Conservation (phyloP, 2,888 invertebrate species). For the Mesoligia furuncula region DNA sequence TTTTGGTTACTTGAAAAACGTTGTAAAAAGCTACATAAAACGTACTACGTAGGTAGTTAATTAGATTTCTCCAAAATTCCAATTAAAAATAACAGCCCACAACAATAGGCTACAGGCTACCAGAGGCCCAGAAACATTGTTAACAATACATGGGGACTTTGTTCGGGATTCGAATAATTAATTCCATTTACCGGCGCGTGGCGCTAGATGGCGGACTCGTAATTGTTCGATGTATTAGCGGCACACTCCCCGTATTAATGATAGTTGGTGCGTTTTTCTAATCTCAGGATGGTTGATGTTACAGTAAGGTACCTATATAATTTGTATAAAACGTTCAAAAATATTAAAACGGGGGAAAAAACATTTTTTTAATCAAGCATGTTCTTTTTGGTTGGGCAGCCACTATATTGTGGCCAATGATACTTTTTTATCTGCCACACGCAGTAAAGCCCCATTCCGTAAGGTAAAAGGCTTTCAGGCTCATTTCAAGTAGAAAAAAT, state of each 20-base stretch:
- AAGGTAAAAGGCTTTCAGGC: neutral
- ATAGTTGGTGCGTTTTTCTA: slow-evolving; percentile 18
- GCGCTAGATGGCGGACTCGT: slow-evolving; percentile 66
- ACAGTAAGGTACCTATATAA: neutral
- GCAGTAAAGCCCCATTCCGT: neutral
- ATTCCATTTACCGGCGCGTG: slow-evolving; percentile 81
- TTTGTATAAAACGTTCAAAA: neutral
- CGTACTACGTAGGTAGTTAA: neutral
- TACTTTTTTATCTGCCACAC: neutral
- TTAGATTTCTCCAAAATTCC: slow-evolving; percentile 4
- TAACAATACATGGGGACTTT: slow-evolving; percentile 69
- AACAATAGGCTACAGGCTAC: slow-evolving; percentile 65
- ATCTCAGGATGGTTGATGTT: neutral
- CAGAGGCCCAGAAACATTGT: slow-evolving; percentile 70
- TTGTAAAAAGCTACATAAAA: neutral
- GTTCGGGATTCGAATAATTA: slow-evolving; percentile 77
- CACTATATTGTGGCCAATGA: neutral
- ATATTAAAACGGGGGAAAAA: neutral
- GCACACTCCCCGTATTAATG: slow-evolving; percentile 63
- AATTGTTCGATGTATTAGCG: slow-evolving; percentile 65
- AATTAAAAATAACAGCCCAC: slow-evolving; percentile 46
- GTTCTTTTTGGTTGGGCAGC: neutral
- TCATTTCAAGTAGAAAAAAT: neutral
- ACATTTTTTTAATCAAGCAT: neutral
- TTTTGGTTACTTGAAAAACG: neutral